phyloP scores from a whole-genome alignment of 2,888 invertebrate genomes.

The Hemistola chrysoprasaria region DNA sequence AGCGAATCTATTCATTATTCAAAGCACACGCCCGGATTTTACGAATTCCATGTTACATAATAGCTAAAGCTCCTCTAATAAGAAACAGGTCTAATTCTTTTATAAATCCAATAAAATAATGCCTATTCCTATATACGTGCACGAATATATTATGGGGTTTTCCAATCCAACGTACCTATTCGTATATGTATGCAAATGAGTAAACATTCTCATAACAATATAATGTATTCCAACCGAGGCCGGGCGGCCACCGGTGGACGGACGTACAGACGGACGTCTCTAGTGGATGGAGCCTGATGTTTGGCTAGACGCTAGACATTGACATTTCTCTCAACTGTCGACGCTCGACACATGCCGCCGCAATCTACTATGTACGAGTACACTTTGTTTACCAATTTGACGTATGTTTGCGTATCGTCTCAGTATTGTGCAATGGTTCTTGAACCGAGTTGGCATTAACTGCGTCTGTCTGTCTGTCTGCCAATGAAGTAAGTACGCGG shows the following conservation, averaged over 20 bases:
- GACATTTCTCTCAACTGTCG: constrained; percentile 4
- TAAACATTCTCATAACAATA: constrained; percentile 16
- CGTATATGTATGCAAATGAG: constrained; percentile 22
- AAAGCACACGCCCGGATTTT: neutral
- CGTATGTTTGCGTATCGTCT: constrained; percentile 5
- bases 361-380: too few species aligned
- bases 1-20: constrained; percentile 2
- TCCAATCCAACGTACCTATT: constrained; percentile 17
- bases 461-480: neutral
- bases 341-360: neutral
- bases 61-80: constrained; percentile 7
- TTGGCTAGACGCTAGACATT: constrained; percentile 8
- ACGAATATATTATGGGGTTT: constrained; percentile 11
- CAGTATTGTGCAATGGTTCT: constrained; percentile 1
- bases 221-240: constrained; percentile 22
- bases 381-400: too few species aligned
- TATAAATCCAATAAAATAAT: constrained; percentile 17
- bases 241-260: neutral
- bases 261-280: too few species aligned
- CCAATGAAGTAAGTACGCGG: too few species aligned
- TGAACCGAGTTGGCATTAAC: neutral
- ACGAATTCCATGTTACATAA: neutral
- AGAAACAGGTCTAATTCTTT: constrained; percentile 10
- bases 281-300: neutral
- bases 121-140: neutral